A percentile compares a stretch with the other conserved stretches of the same genome.
Conservation (phyloP, 2,888 invertebrate genomes). For the Drosophila neonasuta region DNA sequence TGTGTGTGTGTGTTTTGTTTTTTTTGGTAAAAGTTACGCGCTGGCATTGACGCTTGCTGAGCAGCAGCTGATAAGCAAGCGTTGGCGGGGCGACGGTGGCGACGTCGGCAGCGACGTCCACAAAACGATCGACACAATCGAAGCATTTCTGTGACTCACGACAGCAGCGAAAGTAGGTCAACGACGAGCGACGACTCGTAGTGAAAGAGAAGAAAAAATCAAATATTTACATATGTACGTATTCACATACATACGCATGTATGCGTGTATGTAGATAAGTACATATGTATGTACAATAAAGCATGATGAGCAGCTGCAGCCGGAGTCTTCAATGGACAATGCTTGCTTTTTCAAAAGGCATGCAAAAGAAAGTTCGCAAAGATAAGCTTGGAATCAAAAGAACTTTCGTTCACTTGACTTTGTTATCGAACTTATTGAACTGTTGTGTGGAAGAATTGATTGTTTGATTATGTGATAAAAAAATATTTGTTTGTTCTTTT, state of each 20-base stretch:
- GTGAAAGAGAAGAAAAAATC: neutral
- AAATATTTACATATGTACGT: neutral
- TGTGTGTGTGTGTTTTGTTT: no score
- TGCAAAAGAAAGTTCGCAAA: neutral
- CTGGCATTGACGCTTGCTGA: constrained; percentile 1
- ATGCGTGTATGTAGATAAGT: no score
- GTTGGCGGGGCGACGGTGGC: neutral
- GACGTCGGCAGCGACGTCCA: constrained; percentile 5
- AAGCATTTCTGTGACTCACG: constrained; percentile 33
- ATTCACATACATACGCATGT: no score
- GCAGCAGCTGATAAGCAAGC: constrained; percentile 34
- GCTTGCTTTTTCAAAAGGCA: neutral
- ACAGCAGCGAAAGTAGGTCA: constrained; percentile 46
- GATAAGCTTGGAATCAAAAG: neutral
- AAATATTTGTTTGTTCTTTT: no score
- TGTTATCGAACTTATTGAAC: neutral
- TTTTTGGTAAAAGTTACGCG: constrained; percentile 55
- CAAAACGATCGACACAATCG: constrained; percentile 20
- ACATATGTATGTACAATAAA: no score
- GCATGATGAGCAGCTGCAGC: no score
- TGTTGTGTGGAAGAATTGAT: neutral
- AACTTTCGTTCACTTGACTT: neutral
- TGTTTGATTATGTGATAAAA: no score
- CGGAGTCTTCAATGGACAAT: no score
- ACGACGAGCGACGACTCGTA: constrained; percentile 2